Conservation (phyloP, 1,140 invertebrate species). For the Leptoteleia sp. region DNA sequence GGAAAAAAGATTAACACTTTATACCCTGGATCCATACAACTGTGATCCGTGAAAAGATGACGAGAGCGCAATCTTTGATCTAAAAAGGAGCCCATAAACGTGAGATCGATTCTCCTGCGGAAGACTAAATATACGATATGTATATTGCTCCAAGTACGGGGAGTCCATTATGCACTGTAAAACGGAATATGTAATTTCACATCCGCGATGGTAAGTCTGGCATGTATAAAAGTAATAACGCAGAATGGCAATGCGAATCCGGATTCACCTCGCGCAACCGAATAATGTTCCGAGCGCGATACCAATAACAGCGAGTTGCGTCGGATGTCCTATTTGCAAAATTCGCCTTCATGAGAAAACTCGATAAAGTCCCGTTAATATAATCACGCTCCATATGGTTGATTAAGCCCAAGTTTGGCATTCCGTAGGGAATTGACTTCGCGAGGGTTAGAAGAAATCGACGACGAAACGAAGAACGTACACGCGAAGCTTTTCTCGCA, state of each 20-base stretch:
- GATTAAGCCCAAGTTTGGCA: constrained; percentile 74
- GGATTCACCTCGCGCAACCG: constrained; percentile 57
- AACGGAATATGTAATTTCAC: constrained; percentile 73
- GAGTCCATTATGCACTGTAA: constrained; percentile 70
- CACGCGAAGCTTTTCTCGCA: constrained; percentile 49
- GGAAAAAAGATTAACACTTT: constrained; percentile 43
- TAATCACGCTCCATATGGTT: constrained; percentile 77
- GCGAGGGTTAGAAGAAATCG: constrained; percentile 61
- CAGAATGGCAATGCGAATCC: constrained; percentile 66
- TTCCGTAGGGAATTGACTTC: constrained; percentile 71
- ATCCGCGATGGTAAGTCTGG: constrained; percentile 54
- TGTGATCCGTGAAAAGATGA: constrained; percentile 36
- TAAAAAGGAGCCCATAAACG: constrained; percentile 55
- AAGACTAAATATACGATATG: constrained; percentile 61
- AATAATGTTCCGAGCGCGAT: constrained; percentile 62
- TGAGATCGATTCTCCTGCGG: constrained; percentile 50
- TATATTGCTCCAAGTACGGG: constrained; percentile 64
- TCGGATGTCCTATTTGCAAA: constrained; percentile 50
- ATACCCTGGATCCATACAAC: constrained; percentile 37
- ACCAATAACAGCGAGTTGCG: constrained; percentile 66
- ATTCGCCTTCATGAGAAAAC: constrained; percentile 73
- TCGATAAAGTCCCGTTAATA: constrained; percentile 77
- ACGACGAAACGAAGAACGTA: constrained; percentile 52
- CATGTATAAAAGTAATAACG: constrained; percentile 70
- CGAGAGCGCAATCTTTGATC: constrained; percentile 53